phyloP scores from a whole-genome alignment of 2,797 vertebrate genomes.

The Hoplostethus atlanticus region DNA sequence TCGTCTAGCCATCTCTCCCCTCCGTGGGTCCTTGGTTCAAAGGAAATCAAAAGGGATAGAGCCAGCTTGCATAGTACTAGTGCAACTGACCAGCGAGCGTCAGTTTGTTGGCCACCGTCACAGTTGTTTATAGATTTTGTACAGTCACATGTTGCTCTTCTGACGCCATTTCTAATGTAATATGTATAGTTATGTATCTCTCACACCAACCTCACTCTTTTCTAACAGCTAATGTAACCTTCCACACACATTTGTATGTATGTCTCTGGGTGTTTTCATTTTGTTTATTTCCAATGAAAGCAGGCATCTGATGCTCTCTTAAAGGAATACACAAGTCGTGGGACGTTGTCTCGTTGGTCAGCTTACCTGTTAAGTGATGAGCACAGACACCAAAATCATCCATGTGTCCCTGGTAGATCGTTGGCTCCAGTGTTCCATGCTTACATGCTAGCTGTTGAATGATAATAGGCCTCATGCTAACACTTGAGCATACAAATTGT shows the following conservation, averaged over 20 bases:
- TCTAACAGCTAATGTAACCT: constrained; percentile 22
- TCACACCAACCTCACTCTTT: background rate
- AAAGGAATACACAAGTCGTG: background rate
- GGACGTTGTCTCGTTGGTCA: background rate
- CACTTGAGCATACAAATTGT: no score
- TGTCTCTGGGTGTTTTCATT: constrained; percentile 9
- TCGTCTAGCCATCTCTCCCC: background rate
- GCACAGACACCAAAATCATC: no score
- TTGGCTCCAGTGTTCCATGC: no score
- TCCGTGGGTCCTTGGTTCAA: background rate
- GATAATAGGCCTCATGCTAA: no score
- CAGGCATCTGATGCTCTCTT: background rate
- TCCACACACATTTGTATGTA: constrained; percentile 12
- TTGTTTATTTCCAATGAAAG: constrained; percentile 2
- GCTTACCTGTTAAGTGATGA: no score
- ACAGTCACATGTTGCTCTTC: constrained; percentile 4
- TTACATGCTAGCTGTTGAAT: no score
- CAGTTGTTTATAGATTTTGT: constrained; percentile 9
- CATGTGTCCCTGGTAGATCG: no score
- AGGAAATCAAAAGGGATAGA: constrained; percentile 10
- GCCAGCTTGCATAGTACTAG: constrained; percentile 5
- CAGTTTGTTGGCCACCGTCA: background rate
- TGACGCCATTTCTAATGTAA: background rate
- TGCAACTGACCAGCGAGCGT: background rate
- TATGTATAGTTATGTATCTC: constrained; percentile 4